Evolutionary conservation across 2,113 vertebrate genomes (phyloP), one percentile per base, ranked within the genome.

Genomic region (Stegastes partitus): DNA sequence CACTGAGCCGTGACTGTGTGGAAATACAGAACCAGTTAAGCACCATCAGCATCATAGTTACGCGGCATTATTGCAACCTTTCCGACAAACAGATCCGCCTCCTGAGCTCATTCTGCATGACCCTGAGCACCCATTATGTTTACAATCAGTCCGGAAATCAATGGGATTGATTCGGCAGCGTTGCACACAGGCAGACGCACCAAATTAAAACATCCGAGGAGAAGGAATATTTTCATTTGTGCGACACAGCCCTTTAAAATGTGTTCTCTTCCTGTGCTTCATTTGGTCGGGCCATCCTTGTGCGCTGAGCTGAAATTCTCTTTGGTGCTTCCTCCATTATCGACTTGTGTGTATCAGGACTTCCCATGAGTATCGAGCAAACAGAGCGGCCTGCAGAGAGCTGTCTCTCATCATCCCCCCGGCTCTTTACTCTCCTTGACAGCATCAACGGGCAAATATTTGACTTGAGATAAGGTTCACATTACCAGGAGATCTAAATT

Each of bases 401-500:
- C 86, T 58, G 87, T 83, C 78, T 86, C 91, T 83, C 63, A 69
- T 88, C 91, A 80, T 81, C 71, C 82, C 61, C 61, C 66, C 11
- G 47, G 51, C 73, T 77, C 84, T 85, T 81, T 91, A 79, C 84
- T 90, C 79, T 78, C 50, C 82, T 62, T 73, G 87, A 92, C 85
- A 92, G 88, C 87, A 87, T 88, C 87, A 82, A 70, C 37, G n/a
- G 74, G 82, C 90, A 90, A 91, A 90, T 90, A 90, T 93, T 93
- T 91, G 81, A 89, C 59, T 83, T 89, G 71, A 87, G 89, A 93
- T 91, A 84, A 77, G 84, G 89, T 89, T 85, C 86, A 90, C 73
- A 86, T 88, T 91, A 91, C 82, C 54, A 57, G 81, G 34, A 74
- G 77, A 90, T 83, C 68, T 74, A 57, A 81, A 83, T 85, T 62